Base-by-base conservation (phyloP, 2,888 invertebrate species). In the Chrysolina americana region DNA sequence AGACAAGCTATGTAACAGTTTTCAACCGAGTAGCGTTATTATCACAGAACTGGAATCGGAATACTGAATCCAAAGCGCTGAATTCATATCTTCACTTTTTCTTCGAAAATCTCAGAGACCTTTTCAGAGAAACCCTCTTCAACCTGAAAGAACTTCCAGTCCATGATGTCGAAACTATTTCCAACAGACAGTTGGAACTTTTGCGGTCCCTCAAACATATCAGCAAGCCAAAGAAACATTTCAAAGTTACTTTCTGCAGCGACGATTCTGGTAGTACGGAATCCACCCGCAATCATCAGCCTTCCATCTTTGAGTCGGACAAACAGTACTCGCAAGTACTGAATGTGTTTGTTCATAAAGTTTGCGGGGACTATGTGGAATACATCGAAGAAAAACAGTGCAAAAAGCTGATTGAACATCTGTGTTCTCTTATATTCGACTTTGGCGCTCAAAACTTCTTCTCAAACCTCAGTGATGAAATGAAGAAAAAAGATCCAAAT, bases 361-460 rank as follows among this genome's bases (percentile, higher is more conserved):
- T 90, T 0, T 91, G 91, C 78, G 84, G 88, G 2, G 87, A 89
- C 15, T 93, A 92, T 83, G 88, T 94, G 15, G 88, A 89, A n/a
- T 90, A 90, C 70, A 90, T 91, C 0, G 86, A 86, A 4, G 83
- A 86, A 10, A 87, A 88, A 23, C 87, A 89, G 69, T 85, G 89
- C 2, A 87, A 88, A 0, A 87, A 88, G 3, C 89, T 92, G 36
- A 80, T 92, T 17, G 86, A 88, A 10, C 89, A 91, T 68, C 81
- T 94, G 4, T 88, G 89, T 64, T 87, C 89, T 10, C 83, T 94
- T 6, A 86, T 93, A 0, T 84, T 87, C 47, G 90, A 91, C 81
- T 93, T 93, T 80, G 90, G 91, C 64, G 90, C 89, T 68, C 82
- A 86, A 15, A 86, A 88, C 13, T 88, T 94, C 73, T 92, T 91